Conservation (phyloP, 1,140 invertebrate genomes). For the Hylaeus anthracinus region DNA sequence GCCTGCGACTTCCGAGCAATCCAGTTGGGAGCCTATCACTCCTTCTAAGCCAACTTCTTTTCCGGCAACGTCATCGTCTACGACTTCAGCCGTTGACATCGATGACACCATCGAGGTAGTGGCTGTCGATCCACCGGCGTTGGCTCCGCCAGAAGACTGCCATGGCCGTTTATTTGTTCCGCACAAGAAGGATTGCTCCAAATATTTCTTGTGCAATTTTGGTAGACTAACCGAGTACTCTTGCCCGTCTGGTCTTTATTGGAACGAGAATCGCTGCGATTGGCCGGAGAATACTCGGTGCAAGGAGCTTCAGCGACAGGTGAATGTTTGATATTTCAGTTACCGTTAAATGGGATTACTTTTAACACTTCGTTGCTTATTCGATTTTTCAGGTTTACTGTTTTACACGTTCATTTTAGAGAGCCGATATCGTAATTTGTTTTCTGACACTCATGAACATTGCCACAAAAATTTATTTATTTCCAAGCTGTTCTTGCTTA, state of each 20-base stretch:
- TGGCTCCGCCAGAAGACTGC: slow-evolving; percentile 79
- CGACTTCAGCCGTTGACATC: slow-evolving; percentile 29
- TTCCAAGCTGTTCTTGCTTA: too few relatives aligned
- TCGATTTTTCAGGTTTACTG: too few relatives aligned
- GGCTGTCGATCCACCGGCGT: slow-evolving; percentile 51
- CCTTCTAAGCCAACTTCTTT: slow-evolving; percentile 57
- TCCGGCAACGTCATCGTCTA: slow-evolving; percentile 31
- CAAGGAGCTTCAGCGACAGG: slow-evolving; percentile 45
- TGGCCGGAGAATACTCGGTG: slow-evolving; percentile 88
- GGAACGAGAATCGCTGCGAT: slow-evolving; percentile 90
- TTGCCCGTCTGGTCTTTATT: slow-evolving; percentile 87
- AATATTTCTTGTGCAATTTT: slow-evolving; percentile 91
- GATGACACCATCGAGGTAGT: slow-evolving; percentile 72
- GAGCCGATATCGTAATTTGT: too few relatives aligned
- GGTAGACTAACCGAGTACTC: slow-evolving; percentile 84
- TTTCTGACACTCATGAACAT: too few relatives aligned
- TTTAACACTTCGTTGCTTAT: too few relatives aligned
- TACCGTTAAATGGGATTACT: neutral
- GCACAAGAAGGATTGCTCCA: slow-evolving; percentile 87
- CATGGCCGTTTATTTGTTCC: slow-evolving; percentile 83
- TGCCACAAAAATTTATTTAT: too few relatives aligned
- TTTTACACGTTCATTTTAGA: too few relatives aligned
- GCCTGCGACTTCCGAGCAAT: slow-evolving; percentile 39
- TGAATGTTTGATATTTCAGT: neutral
- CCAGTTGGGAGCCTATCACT: slow-evolving; percentile 39